phyloP scores from a whole-genome alignment of 1,140 invertebrate genomes.

The Sminthurides bifidus region DNA sequence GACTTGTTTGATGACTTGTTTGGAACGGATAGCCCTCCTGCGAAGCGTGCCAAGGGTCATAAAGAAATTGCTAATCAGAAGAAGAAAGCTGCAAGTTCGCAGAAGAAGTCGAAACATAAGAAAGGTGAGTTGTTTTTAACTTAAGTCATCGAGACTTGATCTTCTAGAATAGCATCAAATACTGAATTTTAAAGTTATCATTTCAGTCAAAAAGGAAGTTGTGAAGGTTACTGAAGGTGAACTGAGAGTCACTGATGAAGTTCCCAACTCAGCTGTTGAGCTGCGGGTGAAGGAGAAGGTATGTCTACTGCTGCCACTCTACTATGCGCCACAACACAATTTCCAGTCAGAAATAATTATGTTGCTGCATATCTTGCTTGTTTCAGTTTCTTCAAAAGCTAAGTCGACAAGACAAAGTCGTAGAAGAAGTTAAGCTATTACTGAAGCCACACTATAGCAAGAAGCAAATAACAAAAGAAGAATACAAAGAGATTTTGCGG shows the following conservation, averaged over 20 bases:
- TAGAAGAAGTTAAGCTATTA: constrained; percentile 92
- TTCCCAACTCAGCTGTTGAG: constrained; percentile 85
- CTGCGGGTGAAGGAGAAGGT: constrained; percentile 94
- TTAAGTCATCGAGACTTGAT: no score
- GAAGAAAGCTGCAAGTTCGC: constrained; percentile 6
- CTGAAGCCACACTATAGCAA: constrained; percentile 91
- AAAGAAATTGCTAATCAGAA: constrained; percentile 14
- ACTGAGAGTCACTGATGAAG: constrained; percentile 48
- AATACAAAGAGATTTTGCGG: constrained; percentile 94
- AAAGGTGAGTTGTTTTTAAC: no score
- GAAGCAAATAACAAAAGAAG: constrained; percentile 86
- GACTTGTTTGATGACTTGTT: constrained; percentile 32
- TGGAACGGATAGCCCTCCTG: constrained; percentile 24
- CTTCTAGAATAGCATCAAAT: no score
- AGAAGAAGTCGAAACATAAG: constrained; percentile 18
- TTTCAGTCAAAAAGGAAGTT: constrained; percentile 29
- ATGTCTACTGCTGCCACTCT: no score
- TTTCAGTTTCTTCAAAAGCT: constrained; percentile 86
- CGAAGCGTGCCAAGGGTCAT: constrained; percentile 5
- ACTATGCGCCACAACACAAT: no score
- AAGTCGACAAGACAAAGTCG: constrained; percentile 90
- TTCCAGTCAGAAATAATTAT: no score
- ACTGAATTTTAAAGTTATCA: no score
- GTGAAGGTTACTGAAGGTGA: constrained; percentile 30
- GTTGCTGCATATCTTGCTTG: no score